Percentiles rank a stretch among this genome's conserved stretches.
Evolutionary conservation across 2,797 vertebrate genomes (phyloP).

Genomic region (Gephyroberyx darwinii): DNA sequence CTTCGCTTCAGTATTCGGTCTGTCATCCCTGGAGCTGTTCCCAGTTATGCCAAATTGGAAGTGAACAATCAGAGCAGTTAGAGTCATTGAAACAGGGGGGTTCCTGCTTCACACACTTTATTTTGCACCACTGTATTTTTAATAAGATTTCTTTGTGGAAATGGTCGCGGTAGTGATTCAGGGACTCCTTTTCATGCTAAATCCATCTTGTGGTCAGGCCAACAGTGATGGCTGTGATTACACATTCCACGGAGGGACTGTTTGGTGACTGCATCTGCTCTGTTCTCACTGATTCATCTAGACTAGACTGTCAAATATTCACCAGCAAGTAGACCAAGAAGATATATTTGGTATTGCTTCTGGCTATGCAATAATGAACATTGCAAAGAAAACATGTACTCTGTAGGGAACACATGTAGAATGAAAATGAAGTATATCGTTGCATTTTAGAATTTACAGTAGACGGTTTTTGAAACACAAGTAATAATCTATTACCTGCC

Average conservation of each 20-base stretch:
- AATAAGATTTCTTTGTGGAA: not conserved
- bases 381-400: no score
- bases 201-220: constrained; percentile 1
- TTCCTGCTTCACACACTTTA: not conserved
- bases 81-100: not conserved
- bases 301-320: not conserved
- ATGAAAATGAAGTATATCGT: no score
- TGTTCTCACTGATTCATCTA: not conserved
- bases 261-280: constrained; percentile 2
- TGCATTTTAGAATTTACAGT: no score
- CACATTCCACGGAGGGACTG: not conserved
- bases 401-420: no score
- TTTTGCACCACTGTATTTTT: not conserved
- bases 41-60: constrained; percentile 8
- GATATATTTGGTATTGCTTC: not conserved
- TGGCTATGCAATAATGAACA: not conserved
- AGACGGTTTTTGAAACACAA: no score
- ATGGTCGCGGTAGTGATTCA: not conserved
- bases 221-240: constrained; percentile 5
- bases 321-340: not conserved
- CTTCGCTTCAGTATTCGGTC: constrained; percentile 16
- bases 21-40: constrained; percentile 14
- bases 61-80: constrained; percentile 3
- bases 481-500: no score
- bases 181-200: constrained; percentile 4